phyloP scores from a whole-genome alignment of 1,140 invertebrate genomes.

The Zaprionus inermis region DNA sequence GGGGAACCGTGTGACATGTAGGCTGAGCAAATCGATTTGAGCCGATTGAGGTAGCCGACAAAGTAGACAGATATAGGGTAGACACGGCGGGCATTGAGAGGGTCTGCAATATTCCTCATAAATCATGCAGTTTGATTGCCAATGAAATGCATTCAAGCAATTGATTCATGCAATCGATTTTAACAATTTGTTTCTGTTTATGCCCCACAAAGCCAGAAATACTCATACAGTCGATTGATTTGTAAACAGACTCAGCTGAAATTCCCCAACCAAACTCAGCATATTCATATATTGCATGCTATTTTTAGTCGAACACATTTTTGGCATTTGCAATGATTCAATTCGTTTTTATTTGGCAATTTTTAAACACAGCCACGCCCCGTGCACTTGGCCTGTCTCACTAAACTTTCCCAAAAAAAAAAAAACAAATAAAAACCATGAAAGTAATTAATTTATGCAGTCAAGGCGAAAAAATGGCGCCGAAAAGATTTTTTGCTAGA shows the following conservation, averaged over 20 bases:
- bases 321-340: slow-evolving; percentile 29
- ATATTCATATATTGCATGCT: slow-evolving; percentile 13
- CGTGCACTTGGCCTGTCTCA: slow-evolving; percentile 13
- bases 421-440: slow-evolving; percentile 2
- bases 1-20: slow-evolving; percentile 53
- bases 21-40: slow-evolving; percentile 62
- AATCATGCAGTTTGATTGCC: slow-evolving; percentile 67
- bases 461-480: slow-evolving; percentile 26
- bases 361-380: background rate
- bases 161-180: slow-evolving; percentile 71
- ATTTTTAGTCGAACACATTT: slow-evolving; percentile 34
- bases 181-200: slow-evolving; percentile 56
- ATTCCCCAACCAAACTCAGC: background rate
- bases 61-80: slow-evolving; percentile 2
- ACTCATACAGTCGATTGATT: slow-evolving; percentile 17
- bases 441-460: slow-evolving; percentile 23
- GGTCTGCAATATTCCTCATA: slow-evolving; percentile 54
- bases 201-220: background rate
- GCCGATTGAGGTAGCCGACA: slow-evolving; percentile 35
- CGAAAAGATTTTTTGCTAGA: slow-evolving; percentile 21
- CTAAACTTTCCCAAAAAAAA: slow-evolving; percentile 5
- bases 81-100: background rate
- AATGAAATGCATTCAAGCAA: slow-evolving; percentile 53
- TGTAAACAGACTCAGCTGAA: slow-evolving; percentile 32
- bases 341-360: slow-evolving; percentile 1